Evolutionary conservation across 2,888 invertebrate genomes (phyloP), one percentile per base, ranked within the genome.

Genomic region (Leptothorax acervorum): DNA sequence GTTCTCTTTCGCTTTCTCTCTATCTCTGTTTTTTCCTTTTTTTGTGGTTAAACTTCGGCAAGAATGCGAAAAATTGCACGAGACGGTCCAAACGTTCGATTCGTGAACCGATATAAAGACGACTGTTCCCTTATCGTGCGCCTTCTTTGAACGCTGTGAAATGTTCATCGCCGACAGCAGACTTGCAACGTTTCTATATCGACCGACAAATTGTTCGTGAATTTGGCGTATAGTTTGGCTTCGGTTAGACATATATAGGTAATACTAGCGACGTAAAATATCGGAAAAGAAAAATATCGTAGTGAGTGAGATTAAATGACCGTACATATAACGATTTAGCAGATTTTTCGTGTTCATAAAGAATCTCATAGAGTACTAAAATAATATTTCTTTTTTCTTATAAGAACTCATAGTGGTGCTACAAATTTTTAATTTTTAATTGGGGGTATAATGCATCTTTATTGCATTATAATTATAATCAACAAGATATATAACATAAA

Each of bases 31-130:
- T 62, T 31, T 60, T 53, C 28, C 48, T 12, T n/a, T 82, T 88
- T 83, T 87, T 65, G 75, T 35, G 83, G 55, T 48, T 85, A 76
- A 86, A 45, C 60, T 81, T 81, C 35, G 18, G 48, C 35, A 35
- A 39, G 48, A 81, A 71, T 81, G 73, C 48, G 60, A 51, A 60
- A 71, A 81, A 71, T 71, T 35, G 35, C 35, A 81, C 71, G 48
- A 60, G 35, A 71, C 23, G 45, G 15, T 45, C 31, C 28, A 51
- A 65, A 68, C 45, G 23, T 31, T 60, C 35, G 57, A 48, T 60
- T 78, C 60, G 55, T 51, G 48, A 51, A 51, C 23, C 60, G 39
- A 81, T 28, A 51, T 51, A 71, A 28, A 62, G 45, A 71, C 35
- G 48, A 18, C 18, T 35, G 35, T 79, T 48, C 23, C 18, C 45